Evolutionary conservation across 1,140 invertebrate species (phyloP), one percentile per base, ranked within the genome.

Genomic region (Drosophila pallidifrons): DNA sequence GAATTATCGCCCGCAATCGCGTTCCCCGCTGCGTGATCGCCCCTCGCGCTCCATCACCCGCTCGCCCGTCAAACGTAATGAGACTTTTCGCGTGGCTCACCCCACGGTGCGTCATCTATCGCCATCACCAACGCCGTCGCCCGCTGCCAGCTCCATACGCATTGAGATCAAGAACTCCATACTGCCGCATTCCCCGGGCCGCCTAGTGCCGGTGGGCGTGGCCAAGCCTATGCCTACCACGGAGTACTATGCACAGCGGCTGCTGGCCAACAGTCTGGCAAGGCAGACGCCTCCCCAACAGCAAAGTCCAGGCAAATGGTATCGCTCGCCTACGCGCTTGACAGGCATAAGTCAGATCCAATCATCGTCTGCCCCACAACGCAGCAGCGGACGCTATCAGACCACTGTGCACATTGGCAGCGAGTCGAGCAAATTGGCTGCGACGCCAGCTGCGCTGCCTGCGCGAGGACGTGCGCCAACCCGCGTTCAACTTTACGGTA

Each of bases 91-190:
- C 8, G 81, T 91, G 35, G 69, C 73, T 0, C 75, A 89, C 1
- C 82, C 80, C 15, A 73, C 55, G 8, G 20, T 77, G 51, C 77
- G 85, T 5, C 69, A 69, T 20, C 20, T 68, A 7, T 77, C 75
- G 1, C 81, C 83, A 0, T 85, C 85, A n/a, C 70, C 79, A 0
- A 13, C 64, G 32, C 70, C 69, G 32, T 64, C 69, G n/a, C 8
- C 67, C 6, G 64, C 77, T 1, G 7, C 73, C n/a, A 58, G 87
- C 49, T 63, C 85, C 16, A 92, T 92, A 46, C 86, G 91, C 13
- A 92, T 92, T 49, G 91, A 92, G 76, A 88, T 92, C 61, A 92
- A 92, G 69, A 92, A 92, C 65, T 92, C 91, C 32, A 91, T 92
- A 47, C 75, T 82, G 3, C 91, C 91, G 2, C 83, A 92, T 35